Base-by-base conservation (phyloP, 2,888 invertebrate genomes). In the Ganaspis brasiliensis region DNA sequence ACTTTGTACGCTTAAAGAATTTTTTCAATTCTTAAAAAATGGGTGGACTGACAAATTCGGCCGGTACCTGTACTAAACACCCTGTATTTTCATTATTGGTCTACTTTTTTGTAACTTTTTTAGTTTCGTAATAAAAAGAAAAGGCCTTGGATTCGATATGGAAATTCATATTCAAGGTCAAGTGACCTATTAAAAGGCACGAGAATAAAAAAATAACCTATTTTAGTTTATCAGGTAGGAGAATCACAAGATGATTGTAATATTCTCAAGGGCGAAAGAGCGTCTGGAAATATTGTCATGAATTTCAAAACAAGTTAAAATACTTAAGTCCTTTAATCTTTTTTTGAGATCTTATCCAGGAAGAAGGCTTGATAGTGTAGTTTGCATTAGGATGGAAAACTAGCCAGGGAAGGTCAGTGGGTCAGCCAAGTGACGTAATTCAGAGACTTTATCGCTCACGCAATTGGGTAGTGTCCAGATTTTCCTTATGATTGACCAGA, bases 401-500 rank as follows among this genome's bases (percentile, higher is more conserved):
- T 86, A 86, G 86, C 88, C 87, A 87, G 83, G 85, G 86, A 87
- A 88, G 89, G 90, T 90, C 85, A 90, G 87, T 91, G 84, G 90
- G 90, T 90, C 90, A 84, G 71, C 79, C 45, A 73, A 70, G 78
- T 88, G 86, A 89, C 88, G 89, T 85, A 76, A 85, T 84, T 87
- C 84, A 83, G 86, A 83, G 80, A 74, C 75, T 80, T 81, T 77
- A 76, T 56, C 74, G 72, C 72, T 74, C 84, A 84, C 85, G 83
- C 84, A 82, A 85, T 75, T 75, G 85, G 80, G 77, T 31, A 73
- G 26, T 40, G 63, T 75, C 78, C 72, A 86, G 87, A 87, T 87
- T 78, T 81, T 77, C 79, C 77, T 72, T 74, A 26, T 85, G 83
- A 87, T 86, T 87, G 86, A 85, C 83, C 83, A 82, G 76, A 83